These are phyloP conservation scores for Branchinecta sandiegonensis DNA, from an alignment of 2,888 invertebrate species.

Conservation along the genomic window DNA sequence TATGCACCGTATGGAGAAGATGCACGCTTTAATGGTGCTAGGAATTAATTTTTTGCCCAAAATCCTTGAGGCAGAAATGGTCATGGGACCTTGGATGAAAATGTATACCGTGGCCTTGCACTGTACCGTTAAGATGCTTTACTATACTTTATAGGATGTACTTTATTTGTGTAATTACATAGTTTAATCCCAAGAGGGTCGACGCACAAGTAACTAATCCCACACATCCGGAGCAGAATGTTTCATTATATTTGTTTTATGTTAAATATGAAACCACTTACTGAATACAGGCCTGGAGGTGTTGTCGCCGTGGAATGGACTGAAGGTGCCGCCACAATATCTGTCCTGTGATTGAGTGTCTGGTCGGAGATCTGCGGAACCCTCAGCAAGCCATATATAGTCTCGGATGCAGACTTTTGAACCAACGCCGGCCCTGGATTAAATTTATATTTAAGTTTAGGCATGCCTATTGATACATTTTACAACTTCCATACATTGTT, in stretches of 20 bases:
- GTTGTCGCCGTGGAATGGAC: slow-evolving; percentile 19
- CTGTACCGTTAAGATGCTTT: no score
- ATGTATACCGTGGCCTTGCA: no score
- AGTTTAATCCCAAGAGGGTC: no score
- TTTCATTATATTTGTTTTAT: neutral
- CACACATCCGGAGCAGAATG: no score
- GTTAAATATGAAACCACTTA: neutral
- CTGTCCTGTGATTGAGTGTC: slow-evolving; percentile 12
- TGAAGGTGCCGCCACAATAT: slow-evolving; percentile 21
- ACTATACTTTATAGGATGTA: no score
- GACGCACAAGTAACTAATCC: no score
- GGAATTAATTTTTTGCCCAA: no score
- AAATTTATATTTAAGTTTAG: slow-evolving; percentile 20
- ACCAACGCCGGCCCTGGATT: slow-evolving; percentile 21
- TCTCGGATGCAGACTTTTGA: slow-evolving; percentile 20
- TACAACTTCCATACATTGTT: neutral
- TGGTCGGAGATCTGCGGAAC: slow-evolving; percentile 3
- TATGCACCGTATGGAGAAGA: no score
- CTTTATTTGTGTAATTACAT: no score
- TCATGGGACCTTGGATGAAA: no score
- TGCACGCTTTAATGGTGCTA: no score
- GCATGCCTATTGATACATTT: neutral
- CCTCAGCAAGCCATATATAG: slow-evolving; percentile 18
- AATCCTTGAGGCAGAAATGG: no score
- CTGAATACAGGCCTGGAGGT: slow-evolving; percentile 19